Evolutionary conservation across 2,888 invertebrate species (phyloP), one percentile per base, ranked within the genome.

Genomic region (Apamea sordens): DNA sequence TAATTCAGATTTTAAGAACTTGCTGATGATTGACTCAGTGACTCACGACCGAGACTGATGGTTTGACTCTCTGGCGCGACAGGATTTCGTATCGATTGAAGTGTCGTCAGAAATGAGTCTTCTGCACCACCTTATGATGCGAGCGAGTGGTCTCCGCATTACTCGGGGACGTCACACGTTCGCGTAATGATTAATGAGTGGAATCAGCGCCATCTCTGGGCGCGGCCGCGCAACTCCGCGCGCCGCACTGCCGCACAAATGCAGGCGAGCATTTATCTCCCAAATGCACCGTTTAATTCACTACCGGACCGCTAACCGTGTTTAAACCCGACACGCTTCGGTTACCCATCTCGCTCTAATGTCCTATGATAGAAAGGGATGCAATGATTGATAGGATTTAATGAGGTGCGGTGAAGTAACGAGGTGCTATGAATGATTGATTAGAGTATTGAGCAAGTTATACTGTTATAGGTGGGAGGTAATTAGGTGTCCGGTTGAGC

Each of bases 251-350:
- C 88, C 77, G 86, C 86, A 86, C 88, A 82, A 84, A 88, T 90
- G 89, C 91, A 89, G 89, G 86, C 89, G 88, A 86, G 85, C 91
- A 93, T 93, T 92, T 91, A 91, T 93, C 91, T 92, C 89, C 82
- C 91, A 91, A 94, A 93, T 93, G 93, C 92, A 90, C 87, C 92
- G 92, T 90, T 93, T 93, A 93, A 93, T 93, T 93, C 92, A 90
- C 89, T 89, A 89, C 91, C 75, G 88, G 86, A 87, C 89, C 86
- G 79, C 86, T 77, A 83, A 87, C 82, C 76, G 88, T 86, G 78
- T 88, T 88, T 83, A 88, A 86, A 80, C 73, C 80, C 75, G 69
- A 86, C 85, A 88, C 36, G 79, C 36, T 79, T 65, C 32, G 64
- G 61, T 69, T 44, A 44, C 11, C 69, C 28, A 53, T 88, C 89